A percentile compares a stretch with the other conserved stretches of the same genome.
Evolutionary conservation across 2,797 vertebrate species (phyloP).

Genomic region (Heliangelus exortis): DNA sequence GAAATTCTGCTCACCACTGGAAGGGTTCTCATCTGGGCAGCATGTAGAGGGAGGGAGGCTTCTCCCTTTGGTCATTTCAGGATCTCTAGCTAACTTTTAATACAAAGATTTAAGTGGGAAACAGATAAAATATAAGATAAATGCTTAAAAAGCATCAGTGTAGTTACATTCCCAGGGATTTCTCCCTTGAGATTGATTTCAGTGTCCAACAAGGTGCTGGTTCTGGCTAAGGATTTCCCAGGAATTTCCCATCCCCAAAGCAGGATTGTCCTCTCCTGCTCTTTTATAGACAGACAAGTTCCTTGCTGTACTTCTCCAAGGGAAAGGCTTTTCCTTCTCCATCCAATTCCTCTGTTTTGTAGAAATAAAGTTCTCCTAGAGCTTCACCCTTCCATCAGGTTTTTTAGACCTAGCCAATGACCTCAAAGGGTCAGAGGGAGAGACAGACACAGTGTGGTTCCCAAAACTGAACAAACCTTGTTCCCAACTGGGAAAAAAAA

Average conservation of each 20-base stretch:
- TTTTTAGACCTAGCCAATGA: not conserved
- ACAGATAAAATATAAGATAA: not conserved
- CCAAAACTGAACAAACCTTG: not conserved
- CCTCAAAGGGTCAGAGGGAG: not conserved
- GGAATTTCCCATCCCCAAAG: fast-evolving
- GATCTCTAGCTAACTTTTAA: not conserved
- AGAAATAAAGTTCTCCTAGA: not conserved
- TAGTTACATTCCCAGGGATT: not conserved
- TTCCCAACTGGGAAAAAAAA: not conserved
- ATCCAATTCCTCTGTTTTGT: not conserved
- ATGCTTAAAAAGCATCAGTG: not conserved
- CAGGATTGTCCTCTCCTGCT: not conserved
- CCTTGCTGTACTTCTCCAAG: not conserved
- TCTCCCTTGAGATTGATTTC: not conserved
- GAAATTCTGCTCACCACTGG: not conserved
- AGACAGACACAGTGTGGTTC: fast-evolving
- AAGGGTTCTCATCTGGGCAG: not conserved
- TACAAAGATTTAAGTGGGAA: not conserved
- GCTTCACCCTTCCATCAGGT: not conserved
- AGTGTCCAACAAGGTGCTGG: not conserved
- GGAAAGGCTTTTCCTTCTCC: not conserved
- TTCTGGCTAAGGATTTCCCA: not conserved
- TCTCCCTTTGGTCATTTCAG: not conserved
- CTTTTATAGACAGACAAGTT: not conserved
- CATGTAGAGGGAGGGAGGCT: fast-evolving